Percentiles rank a stretch among this genome's conserved stretches.
These are phyloP conservation scores for Orussus abietinus DNA, from an alignment of 1,140 invertebrate genomes.

Conservation along the genomic window DNA sequence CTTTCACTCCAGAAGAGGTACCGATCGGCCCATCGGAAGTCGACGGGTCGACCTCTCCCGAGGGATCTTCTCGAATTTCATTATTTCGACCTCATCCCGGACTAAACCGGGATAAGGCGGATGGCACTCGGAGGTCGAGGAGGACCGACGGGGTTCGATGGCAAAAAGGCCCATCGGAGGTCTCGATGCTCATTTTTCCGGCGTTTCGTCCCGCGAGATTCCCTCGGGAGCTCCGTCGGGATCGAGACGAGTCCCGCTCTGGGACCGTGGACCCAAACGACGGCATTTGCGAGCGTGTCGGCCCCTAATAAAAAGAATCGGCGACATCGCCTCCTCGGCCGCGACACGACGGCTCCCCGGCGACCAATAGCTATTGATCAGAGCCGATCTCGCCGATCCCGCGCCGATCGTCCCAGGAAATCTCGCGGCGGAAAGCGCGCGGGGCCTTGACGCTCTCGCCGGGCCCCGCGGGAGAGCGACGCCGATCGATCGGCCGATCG, in stretches of 20 bases:
- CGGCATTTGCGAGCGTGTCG: background rate
- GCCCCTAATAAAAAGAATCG: slow-evolving; percentile 36
- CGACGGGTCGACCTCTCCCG: too few relatives aligned
- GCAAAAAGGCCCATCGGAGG: slow-evolving; percentile 21
- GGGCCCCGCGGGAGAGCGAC: too few relatives aligned
- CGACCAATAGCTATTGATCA: slow-evolving; percentile 37
- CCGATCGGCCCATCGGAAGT: slow-evolving; percentile 26
- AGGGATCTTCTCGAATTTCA: too few relatives aligned
- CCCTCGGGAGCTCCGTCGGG: slow-evolving; percentile 5
- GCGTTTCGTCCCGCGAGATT: slow-evolving; percentile 7
- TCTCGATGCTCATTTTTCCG: slow-evolving; percentile 12
- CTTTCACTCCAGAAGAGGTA: slow-evolving; percentile 19
- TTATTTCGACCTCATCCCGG: too few relatives aligned
- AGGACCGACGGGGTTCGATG: too few relatives aligned
- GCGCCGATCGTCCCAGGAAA: background rate
- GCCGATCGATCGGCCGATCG: too few relatives aligned
- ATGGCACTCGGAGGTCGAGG: too few relatives aligned
- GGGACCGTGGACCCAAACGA: slow-evolving; percentile 9
- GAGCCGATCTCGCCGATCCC: slow-evolving; percentile 23
- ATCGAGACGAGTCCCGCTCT: too few relatives aligned
- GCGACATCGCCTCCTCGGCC: slow-evolving; percentile 34
- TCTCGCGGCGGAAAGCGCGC: background rate
- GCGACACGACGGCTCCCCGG: slow-evolving; percentile 29
- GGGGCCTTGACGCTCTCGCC: too few relatives aligned
- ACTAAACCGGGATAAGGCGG: too few relatives aligned